Evolutionary conservation across 1,140 invertebrate species (phyloP).

Genomic region (Drosophila pachea): DNA sequence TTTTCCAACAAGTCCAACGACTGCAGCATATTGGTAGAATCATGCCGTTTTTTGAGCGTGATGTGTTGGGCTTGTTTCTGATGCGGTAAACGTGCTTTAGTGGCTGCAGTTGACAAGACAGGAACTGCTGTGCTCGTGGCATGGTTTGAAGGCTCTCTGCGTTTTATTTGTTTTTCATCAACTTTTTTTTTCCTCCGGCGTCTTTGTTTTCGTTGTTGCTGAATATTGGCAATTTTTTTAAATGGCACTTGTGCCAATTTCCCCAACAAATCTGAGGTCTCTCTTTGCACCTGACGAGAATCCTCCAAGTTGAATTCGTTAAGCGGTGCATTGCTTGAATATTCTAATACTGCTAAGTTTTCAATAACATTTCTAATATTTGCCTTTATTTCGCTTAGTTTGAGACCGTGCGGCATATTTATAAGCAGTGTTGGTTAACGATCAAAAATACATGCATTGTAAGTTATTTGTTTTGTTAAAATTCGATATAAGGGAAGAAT

Average conservation of each 20-base stretch:
- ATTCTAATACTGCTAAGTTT: constrained; percentile 38
- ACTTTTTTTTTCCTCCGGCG: constrained; percentile 36
- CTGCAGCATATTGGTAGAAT: constrained; percentile 51
- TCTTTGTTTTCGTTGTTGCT: constrained; percentile 32
- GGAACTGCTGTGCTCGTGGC: background rate
- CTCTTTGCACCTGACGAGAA: constrained; percentile 13
- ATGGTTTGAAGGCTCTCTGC: background rate
- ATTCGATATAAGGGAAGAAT: constrained; percentile 8
- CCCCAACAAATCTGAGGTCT: constrained; percentile 31
- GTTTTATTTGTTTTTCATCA: background rate
- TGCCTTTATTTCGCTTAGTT: constrained; percentile 51
- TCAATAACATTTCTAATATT: constrained; percentile 29
- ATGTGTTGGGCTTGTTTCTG: constrained; percentile 33
- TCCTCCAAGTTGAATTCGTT: constrained; percentile 2
- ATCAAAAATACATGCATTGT: constrained; percentile 14
- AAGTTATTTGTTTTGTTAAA: background rate
- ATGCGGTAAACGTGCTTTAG: background rate
- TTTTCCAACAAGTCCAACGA: constrained; percentile 60
- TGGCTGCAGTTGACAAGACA: background rate
- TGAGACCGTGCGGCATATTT: constrained; percentile 43
- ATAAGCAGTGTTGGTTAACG: constrained; percentile 47
- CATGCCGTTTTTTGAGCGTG: constrained; percentile 32
- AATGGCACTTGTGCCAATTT: constrained; percentile 22
- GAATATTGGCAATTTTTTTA: constrained; percentile 12
- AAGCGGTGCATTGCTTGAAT: background rate